These are phyloP conservation scores for Trypoxylon attenuatum DNA, from an alignment of 2,888 invertebrate genomes.

Conservation along the genomic window DNA sequence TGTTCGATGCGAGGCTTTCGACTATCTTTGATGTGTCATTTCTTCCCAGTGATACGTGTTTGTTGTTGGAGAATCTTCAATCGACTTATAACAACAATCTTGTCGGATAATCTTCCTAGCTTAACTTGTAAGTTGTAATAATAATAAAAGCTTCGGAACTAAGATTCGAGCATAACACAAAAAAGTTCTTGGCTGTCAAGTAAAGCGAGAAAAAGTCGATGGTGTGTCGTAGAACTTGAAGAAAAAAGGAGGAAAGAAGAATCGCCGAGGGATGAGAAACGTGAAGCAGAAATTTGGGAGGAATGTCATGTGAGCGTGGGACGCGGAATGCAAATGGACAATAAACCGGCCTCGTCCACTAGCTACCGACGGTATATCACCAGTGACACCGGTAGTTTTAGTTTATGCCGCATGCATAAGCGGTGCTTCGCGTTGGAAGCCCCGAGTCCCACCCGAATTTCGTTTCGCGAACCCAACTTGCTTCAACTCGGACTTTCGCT, in stretches of 20 bases:
- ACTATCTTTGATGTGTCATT: too few relatives aligned
- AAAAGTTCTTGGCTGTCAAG: too few relatives aligned
- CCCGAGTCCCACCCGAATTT: conserved; percentile 46
- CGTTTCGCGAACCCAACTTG: conserved; percentile 23
- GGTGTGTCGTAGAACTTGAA: conserved; percentile 9
- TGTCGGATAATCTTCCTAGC: too few relatives aligned
- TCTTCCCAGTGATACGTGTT: too few relatives aligned
- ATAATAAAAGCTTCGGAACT: too few relatives aligned
- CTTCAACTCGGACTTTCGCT: background rate
- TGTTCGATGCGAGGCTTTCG: too few relatives aligned
- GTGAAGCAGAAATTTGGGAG: conserved; percentile 42
- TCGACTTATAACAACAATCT: too few relatives aligned
- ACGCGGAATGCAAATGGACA: conserved; percentile 64
- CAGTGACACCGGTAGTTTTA: conserved; percentile 64
- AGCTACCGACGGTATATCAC: conserved; percentile 60
- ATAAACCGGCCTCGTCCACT: conserved; percentile 59
- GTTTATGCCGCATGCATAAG: conserved; percentile 65
- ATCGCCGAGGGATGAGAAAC: too few relatives aligned
- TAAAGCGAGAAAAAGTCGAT: background rate
- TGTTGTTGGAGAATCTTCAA: too few relatives aligned
- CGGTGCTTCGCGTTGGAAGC: conserved; percentile 49
- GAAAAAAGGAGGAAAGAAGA: background rate
- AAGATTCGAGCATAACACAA: too few relatives aligned
- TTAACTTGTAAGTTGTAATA: too few relatives aligned
- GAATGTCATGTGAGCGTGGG: conserved; percentile 36